Base-by-base conservation (phyloP, 1,140 invertebrate genomes). In the Leguminivora glycinivorella region DNA sequence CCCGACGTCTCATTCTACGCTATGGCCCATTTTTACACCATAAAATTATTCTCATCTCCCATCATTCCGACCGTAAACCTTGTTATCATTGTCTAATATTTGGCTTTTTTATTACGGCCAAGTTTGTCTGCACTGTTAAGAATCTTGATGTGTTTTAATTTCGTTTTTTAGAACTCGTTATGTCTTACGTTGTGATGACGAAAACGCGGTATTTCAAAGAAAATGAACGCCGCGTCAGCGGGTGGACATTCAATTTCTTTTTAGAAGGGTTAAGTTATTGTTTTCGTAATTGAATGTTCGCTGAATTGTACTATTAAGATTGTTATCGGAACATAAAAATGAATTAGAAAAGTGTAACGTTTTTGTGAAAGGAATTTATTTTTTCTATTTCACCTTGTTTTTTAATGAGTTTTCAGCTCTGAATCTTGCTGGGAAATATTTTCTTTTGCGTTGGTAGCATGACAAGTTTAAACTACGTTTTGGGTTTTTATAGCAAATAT, bases 1-100 rank as follows among this genome's bases (percentile, higher is more conserved):
- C 71, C 67, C 56, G 72, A 75, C 72, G 70, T 78, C 75, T 81
- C 76, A 74, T 79, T 79, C 73, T 63, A 80, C 72, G 79, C 82
- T 76, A 80, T 82, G 80, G 81, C 83, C 83, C 80, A 87, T 84
- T 89, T 87, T 84, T 75, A 84, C 71, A 72, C 72, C 76, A 80
- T 81, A 83, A 85, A 87, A 83, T 83, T 80, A 83, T 84, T 83
- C 80, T 72, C 81, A 80, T 80, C 78, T 77, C 77, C 76, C 67
- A 68, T 80, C 71, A 70, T 81, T 76, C 80, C 56, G 68, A 66
- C 70, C 70, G 71, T 81, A 75, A 81, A 81, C 68, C 67, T 77
- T 77, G 79, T 87, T 85, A 83, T 88, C 81, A 74, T 73, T 76
- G 77, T 79, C 78, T 84, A 84, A 88, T 84, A 88, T 88, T 88